phyloP scores from a whole-genome alignment of 2,113 vertebrate genomes.

The Apteryx mantelli region DNA sequence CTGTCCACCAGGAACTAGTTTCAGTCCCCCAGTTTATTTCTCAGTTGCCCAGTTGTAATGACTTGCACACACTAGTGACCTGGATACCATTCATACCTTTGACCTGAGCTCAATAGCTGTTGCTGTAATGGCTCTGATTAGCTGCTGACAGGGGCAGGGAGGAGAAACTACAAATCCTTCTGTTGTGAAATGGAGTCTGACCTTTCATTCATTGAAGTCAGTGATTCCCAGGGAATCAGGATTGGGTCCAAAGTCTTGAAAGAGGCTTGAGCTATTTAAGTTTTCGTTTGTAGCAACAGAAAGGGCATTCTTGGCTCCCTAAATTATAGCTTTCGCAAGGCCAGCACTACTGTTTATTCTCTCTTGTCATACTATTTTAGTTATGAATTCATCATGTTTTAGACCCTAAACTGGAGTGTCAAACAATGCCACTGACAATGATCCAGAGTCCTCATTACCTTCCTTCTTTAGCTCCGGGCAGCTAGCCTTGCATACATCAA shows the following conservation, averaged over 20 bases:
- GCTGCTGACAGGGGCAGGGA: background rate
- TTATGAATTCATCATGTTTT: constrained; percentile 35
- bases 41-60: background rate
- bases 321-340: constrained; percentile 24
- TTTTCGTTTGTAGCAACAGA: constrained; percentile 37
- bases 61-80: background rate
- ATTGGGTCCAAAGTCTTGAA: constrained; percentile 44
- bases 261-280: constrained; percentile 40
- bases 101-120: background rate
- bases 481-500: constrained; percentile 27
- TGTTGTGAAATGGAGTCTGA: constrained; percentile 15
- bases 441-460: constrained; percentile 50
- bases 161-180: constrained; percentile 38
- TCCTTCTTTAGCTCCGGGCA: background rate
- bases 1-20: background rate
- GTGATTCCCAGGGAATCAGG: background rate
- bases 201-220: background rate
- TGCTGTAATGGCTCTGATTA: background rate
- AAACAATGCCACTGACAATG: constrained; percentile 32
- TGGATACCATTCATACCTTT: background rate
- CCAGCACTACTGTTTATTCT: background rate
- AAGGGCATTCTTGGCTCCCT: constrained; percentile 39
- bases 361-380: background rate
- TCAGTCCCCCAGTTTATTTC: background rate
- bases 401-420: constrained; percentile 50